Evolutionary conservation across 2,888 invertebrate species (phyloP).

Genomic region (Malachius bipustulatus): DNA sequence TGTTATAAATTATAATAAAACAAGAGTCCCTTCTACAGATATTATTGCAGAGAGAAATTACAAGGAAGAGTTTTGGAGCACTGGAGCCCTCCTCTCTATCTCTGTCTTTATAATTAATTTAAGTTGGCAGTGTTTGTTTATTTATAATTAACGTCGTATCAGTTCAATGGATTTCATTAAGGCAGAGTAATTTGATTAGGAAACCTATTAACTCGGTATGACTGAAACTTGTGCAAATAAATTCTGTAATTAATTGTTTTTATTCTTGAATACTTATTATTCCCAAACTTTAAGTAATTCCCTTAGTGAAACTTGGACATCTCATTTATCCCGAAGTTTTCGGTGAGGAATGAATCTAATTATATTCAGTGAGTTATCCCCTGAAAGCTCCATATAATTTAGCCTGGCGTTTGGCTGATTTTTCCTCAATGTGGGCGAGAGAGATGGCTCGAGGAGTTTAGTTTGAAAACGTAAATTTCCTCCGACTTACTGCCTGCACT

Average conservation of each 20-base stretch:
- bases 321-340: constrained; percentile 32
- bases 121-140: constrained; percentile 32
- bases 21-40: too few relatives aligned
- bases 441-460: too few relatives aligned
- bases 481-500: too few relatives aligned
- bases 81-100: constrained; percentile 15
- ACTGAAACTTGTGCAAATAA: constrained; percentile 31
- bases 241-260: constrained; percentile 34
- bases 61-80: too few relatives aligned
- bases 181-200: constrained; percentile 33
- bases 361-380: constrained; percentile 26
- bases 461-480: too few relatives aligned
- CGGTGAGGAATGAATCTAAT: constrained; percentile 30
- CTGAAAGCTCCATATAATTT: constrained; percentile 8
- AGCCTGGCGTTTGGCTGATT: not conserved
- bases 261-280: constrained; percentile 29
- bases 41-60: too few relatives aligned
- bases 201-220: constrained; percentile 32
- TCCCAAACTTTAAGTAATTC: constrained; percentile 23
- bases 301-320: constrained; percentile 28
- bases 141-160: constrained; percentile 34
- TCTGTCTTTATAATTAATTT: constrained; percentile 28
- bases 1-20: too few relatives aligned
- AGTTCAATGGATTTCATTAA: constrained; percentile 34
- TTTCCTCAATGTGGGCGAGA: constrained; percentile 5